Evolutionary conservation across 2,797 vertebrate genomes (phyloP).

Genomic region (Paratrypauchen microcephalus): DNA sequence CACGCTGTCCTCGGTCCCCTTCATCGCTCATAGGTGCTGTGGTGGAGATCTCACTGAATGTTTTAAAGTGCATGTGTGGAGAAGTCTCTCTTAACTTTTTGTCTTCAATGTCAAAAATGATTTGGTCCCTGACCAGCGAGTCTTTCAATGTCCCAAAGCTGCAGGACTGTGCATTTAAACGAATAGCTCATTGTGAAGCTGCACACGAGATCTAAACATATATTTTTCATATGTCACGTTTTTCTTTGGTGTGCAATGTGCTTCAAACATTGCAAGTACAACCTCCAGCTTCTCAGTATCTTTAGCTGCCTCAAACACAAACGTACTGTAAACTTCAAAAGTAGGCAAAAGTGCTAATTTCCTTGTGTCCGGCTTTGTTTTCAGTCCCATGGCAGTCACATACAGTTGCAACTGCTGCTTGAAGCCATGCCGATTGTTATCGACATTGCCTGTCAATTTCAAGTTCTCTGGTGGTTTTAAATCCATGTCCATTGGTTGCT

Average conservation of each 20-base stretch:
- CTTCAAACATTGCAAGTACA: neutral
- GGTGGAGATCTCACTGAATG: neutral
- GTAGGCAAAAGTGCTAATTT: too few relatives aligned
- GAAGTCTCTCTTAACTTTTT: conserved; percentile 13
- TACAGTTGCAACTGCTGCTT: too few relatives aligned
- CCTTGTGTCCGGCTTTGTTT: too few relatives aligned
- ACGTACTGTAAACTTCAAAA: too few relatives aligned
- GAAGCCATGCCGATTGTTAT: too few relatives aligned
- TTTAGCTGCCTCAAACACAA: too few relatives aligned
- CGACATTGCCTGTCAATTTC: too few relatives aligned
- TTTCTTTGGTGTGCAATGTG: conserved; percentile 14
- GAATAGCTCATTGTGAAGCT: neutral
- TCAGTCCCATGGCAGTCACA: too few relatives aligned
- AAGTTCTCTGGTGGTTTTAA: too few relatives aligned
- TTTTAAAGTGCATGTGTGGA: neutral
- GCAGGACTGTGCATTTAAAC: conserved; percentile 1
- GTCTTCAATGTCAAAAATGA: conserved; percentile 4
- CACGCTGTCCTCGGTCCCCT: neutral
- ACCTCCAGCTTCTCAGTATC: neutral
- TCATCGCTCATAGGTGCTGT: neutral
- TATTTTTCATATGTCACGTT: conserved; percentile 10
- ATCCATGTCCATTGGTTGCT: too few relatives aligned
- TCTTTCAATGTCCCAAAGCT: neutral
- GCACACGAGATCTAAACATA: conserved; percentile 1
- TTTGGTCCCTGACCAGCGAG: neutral